Base-by-base conservation (phyloP, 2,113 vertebrate species). In the Forbesichthys papilliferus region DNA sequence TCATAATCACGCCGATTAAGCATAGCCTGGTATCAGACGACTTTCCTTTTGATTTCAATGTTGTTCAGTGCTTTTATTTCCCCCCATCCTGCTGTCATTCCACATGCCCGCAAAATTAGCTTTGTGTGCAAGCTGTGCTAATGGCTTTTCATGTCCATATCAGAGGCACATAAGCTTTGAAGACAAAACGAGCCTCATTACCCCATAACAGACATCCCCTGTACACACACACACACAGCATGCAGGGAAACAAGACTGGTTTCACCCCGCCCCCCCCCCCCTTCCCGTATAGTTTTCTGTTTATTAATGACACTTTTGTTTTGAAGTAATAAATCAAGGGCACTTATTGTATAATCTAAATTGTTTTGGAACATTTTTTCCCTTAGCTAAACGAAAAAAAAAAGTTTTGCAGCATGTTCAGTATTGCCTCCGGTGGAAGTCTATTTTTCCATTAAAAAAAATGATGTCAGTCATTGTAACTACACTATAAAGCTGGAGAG, bases 91-190 rank as follows among this genome's bases (percentile, higher is more conserved):
- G 74, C 79, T 74, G 73, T 82, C 75, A 75, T 77, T 82, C 75
- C 77, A 67, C 83, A 87, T 64, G 69, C 61, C 71, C 74, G 18
- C 77, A 78, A 78, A 88, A 87, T 89, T 77, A 88, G 75, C 86
- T 73, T 51, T 65, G 72, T 77, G 81, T 76, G 84, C 78, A 81
- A 80, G 83, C 81, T 76, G 80, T 84, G 80, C 82, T 85, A 87
- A 87, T 76, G 78, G 80, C 78, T 75, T 86, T 85, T 88, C 86
- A 57, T 88, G 87, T 90, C 84, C 74, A 62, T 79, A 88, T 86
- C 84, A 88, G 67, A 88, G 68, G 77, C 49, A 48, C 80, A 86
- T 78, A 78, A 83, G 80, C 83, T 79, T 69, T 61, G 62, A 77
- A 85, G 80, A 87, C 78, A 84, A 83, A 80, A 66, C 71, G 69